Base-by-base conservation (phyloP, 2,888 invertebrate species). In the Agrochola litura region DNA sequence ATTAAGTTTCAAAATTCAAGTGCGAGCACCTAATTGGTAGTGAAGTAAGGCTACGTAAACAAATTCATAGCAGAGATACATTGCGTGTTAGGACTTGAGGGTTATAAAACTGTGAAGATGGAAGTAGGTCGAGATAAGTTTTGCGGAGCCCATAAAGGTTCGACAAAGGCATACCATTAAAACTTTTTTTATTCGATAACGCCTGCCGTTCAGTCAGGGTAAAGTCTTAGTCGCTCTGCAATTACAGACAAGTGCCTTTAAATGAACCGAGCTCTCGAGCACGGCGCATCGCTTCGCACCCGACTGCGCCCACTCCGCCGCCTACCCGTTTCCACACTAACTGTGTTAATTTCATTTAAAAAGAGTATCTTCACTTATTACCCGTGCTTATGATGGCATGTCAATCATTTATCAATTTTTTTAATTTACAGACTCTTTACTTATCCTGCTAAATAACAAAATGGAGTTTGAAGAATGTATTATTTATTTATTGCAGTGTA, bases 231-330 rank as follows among this genome's bases (percentile, higher is more conserved):
- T 94, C 94, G 93, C 93, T 94, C 93, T 94, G 95, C 96, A 96
- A 96, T 96, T 96, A 96, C 95, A 94, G 96, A 95, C 95, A 96
- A 96, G 96, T 95, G 96, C 93, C 95, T 96, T 95, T 95, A 96
- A 96, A 96, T 96, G 96, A 96, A 96, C 95, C 94, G 92, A 95
- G 95, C 95, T 93, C 96, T 96, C 95, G 94, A 96, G 96, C 96
- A 96, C 96, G 96, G 94, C 95, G 95, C 95, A 94, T 94, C 95
- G 94, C 93, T 92, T 93, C 93, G 94, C 94, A 94, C 92, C 94
- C 93, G 93, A 92, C 92, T 93, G 93, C 92, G 92, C 93, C 92
- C 94, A 93, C 94, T 93, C 91, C 92, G 93, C 91, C 92, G 89
- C 89, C 91, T 89, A 91, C 90, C 91, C 92, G 89, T 93, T 93